These are phyloP conservation scores for Halcyon senegalensis DNA, from an alignment of 2,113 vertebrate genomes.

Conservation along the genomic window DNA sequence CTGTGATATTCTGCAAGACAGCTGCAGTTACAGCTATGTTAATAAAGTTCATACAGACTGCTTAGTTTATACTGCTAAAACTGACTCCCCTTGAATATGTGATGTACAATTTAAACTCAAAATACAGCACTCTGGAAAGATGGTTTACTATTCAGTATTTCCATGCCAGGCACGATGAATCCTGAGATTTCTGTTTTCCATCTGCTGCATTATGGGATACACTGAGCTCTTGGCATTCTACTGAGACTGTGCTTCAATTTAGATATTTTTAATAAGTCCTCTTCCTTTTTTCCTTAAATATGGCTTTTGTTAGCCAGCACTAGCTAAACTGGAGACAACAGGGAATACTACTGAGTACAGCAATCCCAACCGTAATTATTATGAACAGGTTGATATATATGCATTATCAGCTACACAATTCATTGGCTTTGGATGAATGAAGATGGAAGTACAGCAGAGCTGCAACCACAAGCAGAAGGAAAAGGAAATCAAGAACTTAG, in stretches of 20 bases:
- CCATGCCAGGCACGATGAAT: neutral
- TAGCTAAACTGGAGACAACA: constrained; percentile 19
- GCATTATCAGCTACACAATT: constrained; percentile 32
- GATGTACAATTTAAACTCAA: neutral
- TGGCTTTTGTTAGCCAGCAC: constrained; percentile 14
- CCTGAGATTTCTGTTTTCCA: neutral
- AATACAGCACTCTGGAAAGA: neutral
- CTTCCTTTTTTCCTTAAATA: constrained; percentile 19
- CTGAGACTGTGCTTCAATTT: constrained; percentile 25
- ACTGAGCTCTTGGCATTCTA: constrained; percentile 3
- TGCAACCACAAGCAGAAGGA: neutral
- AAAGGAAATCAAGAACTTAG: neutral
- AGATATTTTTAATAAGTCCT: constrained; percentile 8
- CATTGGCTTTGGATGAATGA: constrained; percentile 35
- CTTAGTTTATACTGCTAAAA: neutral
- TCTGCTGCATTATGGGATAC: neutral
- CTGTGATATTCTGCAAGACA: neutral
- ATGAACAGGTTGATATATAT: constrained; percentile 43
- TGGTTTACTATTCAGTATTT: neutral
- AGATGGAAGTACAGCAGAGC: neutral
- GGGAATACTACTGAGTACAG: constrained; percentile 26
- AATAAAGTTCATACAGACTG: neutral
- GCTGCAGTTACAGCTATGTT: neutral
- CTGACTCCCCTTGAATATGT: neutral
- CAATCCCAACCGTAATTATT: constrained; percentile 45